Base-by-base conservation (phyloP, 1,140 invertebrate species). In the Oscheius sp. region DNA sequence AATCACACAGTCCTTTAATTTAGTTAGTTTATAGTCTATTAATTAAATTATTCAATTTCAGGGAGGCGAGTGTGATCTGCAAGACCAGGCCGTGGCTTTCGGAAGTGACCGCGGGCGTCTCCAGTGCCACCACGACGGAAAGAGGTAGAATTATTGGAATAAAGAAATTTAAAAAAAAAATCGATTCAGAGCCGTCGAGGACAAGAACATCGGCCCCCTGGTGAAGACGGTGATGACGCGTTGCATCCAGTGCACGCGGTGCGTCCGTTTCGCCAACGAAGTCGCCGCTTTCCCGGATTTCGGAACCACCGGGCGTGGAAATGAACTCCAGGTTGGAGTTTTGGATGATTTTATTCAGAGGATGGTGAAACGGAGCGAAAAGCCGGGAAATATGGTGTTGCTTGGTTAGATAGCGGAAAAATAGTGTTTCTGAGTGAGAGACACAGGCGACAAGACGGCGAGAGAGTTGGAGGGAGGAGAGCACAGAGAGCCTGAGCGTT, bases 191-290 rank as follows among this genome's bases (percentile, higher is more conserved):
- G 95, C 96, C 80, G 95, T 99, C 1, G 96, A 99, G 87, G 96
- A 99, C 85, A 99, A 99, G 86, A 93, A 99, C 87, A 91, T 99
- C 78, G 97, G 97, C 2, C 97, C 97, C 15, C 86, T 99, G 35
- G 91, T 99, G 1, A 99, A 99, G 86, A 99, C 96, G 0, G 91
- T 96, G n/a, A 99, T 99, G 97, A 99, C 95, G 0, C 89, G 97
- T 64, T 99, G 97, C 85, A 99, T 99, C 84, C 97, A 99, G 84
- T 99, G 97, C 85, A 99, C 97, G 0, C 88, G 97, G 23, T 99
- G 97, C 85, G 94, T 99, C 78, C 89, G 97, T 82, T 88, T 82
- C 61, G 87, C 87, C 2, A 84, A 82, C 38, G 82, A 83, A 77
- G 69, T 71, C 4, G 69, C 69, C 34, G 69, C 59, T 29, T 71